Base-by-base conservation (phyloP, 2,888 invertebrate species). In the Cataglyphis albicans region DNA sequence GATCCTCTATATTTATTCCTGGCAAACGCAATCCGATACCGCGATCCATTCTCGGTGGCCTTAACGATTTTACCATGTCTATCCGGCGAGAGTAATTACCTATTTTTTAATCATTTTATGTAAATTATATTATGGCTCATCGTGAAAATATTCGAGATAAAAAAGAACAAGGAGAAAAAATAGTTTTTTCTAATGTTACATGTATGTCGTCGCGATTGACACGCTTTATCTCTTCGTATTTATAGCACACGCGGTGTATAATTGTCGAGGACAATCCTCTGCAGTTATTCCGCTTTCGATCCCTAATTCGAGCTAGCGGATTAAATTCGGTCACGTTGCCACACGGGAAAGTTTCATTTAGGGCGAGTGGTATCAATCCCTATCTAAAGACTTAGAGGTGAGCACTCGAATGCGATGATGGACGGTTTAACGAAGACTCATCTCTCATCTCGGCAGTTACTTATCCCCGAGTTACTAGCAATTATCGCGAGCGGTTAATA, bases 401-500 rank as follows among this genome's bases (percentile, higher is more conserved):
- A 29, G 10, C 61, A 6, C 41, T 41, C 41, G 52, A 55, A 10
- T 75, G 38, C 48, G 48, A 75, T 64, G 75, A 75, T 29, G 38
- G 41, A 32, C 29, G 41, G 5, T 78, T 78, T 78, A 55, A 78
- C 29, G 57, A 78, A 68, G 32, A 57, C 38, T 67, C 55, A 67
- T 41, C 1, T 38, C 3, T 38, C 21, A 29, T 38, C 3, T 25
- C 21, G 38, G 29, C 1, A 29, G 32, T 21, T 32, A 68, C 68
- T 68, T 68, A 57, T 57, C 21, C 44, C 29, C n/a, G 21, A 55
- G n/a, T 55, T 21, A 44, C 9, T 44, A 44, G 59, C 70, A 80
- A 80, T 80, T 80, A 80, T 80, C 59, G 78, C 41, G 38, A 70
- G 10, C 41, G 68, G 41, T 29, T 59, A 70, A 59, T 44, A 25